Percentiles rank a stretch among this genome's conserved stretches.
phyloP scores from a whole-genome alignment of 2,113 vertebrate species.

The Vidua macroura region DNA sequence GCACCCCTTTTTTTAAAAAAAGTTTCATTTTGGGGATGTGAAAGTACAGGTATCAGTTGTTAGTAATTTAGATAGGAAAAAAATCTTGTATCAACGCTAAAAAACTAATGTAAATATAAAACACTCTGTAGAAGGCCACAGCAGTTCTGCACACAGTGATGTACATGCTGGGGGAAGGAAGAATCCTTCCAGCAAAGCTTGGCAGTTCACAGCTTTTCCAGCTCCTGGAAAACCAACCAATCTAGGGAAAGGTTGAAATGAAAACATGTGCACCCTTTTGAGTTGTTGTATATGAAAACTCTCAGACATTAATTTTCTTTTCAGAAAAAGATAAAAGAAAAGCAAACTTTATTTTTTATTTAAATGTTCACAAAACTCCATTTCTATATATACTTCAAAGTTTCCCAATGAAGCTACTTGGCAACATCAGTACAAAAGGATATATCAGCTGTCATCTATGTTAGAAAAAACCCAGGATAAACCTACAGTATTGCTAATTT shows the following conservation, averaged over 20 bases:
- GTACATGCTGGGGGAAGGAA: not conserved
- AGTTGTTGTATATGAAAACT: not conserved
- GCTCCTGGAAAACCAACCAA: not conserved
- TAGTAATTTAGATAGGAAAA: not conserved
- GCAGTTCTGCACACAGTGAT: not conserved
- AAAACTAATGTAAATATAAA: not conserved
- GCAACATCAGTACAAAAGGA: not conserved
- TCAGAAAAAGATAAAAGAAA: not conserved
- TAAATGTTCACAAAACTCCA: not conserved
- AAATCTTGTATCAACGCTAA: not conserved
- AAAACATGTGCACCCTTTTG: not conserved
- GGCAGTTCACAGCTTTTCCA: not conserved
- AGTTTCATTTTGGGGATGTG: not conserved
- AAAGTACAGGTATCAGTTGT: not conserved
- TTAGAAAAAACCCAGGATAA: not conserved
- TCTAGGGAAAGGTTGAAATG: not conserved
- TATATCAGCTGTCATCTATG: not conserved
- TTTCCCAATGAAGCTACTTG: not conserved
- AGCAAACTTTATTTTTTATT: not conserved
- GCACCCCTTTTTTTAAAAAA: not conserved
- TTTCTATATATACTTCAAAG: not conserved
- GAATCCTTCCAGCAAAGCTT: not conserved
- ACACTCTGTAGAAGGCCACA: not conserved
- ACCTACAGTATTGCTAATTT: not conserved
- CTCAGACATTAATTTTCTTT: not conserved